Base-by-base conservation (phyloP, 1,140 invertebrate genomes). In the Ptiloglossa arizonensis region DNA sequence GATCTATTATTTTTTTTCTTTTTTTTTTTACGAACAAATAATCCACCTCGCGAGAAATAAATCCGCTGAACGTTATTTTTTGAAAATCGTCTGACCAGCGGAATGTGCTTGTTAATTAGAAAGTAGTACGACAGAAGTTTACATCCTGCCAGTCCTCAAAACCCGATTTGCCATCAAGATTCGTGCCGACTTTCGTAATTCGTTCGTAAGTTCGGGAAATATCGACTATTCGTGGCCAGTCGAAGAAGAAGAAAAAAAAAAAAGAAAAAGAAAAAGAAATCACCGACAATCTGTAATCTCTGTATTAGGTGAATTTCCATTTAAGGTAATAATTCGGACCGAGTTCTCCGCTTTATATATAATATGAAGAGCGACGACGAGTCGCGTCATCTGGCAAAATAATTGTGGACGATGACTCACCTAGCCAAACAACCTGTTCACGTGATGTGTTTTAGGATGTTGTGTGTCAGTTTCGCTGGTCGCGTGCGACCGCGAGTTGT, bases 301-400 rank as follows among this genome's bases (percentile, higher is more conserved):
- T 8, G 24, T 52, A n/a, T n/a, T n/a, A n/a, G n/a, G n/a, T n/a
- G n/a, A n/a, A n/a, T n/a, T n/a, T n/a, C n/a, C n/a, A n/a, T n/a
- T n/a, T 35, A 35, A 35, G 41, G 41, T 2, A 41, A 41, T 41
- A 41, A 41, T 41, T 41, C 9, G 11, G 13, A 41, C 8, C 11
- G 8, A 41, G 11, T 52, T 24, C n/a, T 52, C 22, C 1, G 5
- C n/a, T 35, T 59, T 9, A 6, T 15, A 1, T n/a, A 44, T 11
- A 3, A 3, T 15, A 11, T n/a, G 15, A 32, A 5, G 19, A 60
- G 59, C n/a, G 11, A n/a, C 5, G 11, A 15, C 9, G 38, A 8
- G 54, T 80, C 76, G 62, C 81, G 77, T 83, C 81, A 76, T 80
- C 71, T 72, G 17, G 3, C 19, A 35, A 76, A 80, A 75, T 63